Evolutionary conservation across 2,113 vertebrate species (phyloP), one percentile per base, ranked within the genome.

Genomic region (Chlamydotis undulata): DNA sequence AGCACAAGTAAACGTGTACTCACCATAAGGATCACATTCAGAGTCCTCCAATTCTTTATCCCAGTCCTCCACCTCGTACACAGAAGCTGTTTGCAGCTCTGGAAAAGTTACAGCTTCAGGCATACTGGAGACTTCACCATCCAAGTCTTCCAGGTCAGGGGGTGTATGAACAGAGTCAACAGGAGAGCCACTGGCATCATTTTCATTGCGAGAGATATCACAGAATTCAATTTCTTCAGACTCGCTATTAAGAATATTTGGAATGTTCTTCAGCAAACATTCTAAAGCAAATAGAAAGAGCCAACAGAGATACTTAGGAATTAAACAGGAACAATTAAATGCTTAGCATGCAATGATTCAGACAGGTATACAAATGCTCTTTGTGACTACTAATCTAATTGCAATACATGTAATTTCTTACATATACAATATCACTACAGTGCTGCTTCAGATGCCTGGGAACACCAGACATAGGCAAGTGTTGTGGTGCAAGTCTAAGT

Each of bases 41-140:
- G 93, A 77, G 4, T 97, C 95, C 83, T 96, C 97, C 93, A 98
- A 9, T 57, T 98, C 98, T 88, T 97, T 90, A 94, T 98, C 98
- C 98, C 98, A 98, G 94, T 98, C 98, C 52, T 98, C 98, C 47
- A 52, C 35, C 23, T 94, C 89, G 1, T 94, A 82, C 14, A 80
- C 84, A 39, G 61, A 10, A 61, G 76, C 69, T 24, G 78, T 59
- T 10, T 91, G 94, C 57, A 74, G 74, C 53, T 89, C 87, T 91
- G 79, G 43, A 63, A 43, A 69, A 75, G 33, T 28, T 31, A 76
- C 19, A 67, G 43, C 31, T 37, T 77, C 70, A 19, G 77, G 37
- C 5, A 8, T 29, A 31, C 19, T 35, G 17, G 31, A 23, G 2
- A 39, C 41, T 12, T 86, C 96, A 79, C 5, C 78, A 12, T 50